These are phyloP conservation scores for Myripristis murdjan DNA, from an alignment of 2,797 vertebrate genomes.

Conservation along the genomic window DNA sequence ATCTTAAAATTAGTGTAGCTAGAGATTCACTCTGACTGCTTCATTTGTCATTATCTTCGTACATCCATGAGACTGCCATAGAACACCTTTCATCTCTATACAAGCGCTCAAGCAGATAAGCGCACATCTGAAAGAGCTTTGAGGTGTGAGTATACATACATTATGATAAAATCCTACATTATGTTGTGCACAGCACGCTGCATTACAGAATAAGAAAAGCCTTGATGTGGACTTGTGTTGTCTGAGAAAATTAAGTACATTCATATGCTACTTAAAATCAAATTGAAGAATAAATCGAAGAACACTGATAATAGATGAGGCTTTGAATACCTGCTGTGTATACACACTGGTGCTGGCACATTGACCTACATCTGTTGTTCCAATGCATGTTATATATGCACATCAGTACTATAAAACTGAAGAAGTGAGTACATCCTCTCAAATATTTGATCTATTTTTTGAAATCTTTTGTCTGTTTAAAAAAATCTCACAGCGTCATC, in stretches of 20 bases:
- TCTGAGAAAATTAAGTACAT: neutral
- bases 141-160: neutral
- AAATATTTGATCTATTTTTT: too few relatives aligned
- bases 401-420: neutral
- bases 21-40: neutral
- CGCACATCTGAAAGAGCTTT: neutral
- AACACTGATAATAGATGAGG: neutral
- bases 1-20: neutral
- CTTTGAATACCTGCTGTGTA: neutral
- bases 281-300: neutral
- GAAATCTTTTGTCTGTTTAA: neutral
- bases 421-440: neutral
- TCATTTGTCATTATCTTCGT: neutral
- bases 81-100: neutral
- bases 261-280: neutral
- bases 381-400: neutral
- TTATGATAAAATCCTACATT: neutral
- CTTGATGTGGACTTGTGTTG: neutral
- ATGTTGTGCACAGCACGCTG: neutral
- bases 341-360: neutral
- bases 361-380: neutral
- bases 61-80: neutral
- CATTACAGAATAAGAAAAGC: neutral
- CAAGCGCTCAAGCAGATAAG: neutral
- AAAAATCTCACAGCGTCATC: neutral